Evolutionary conservation across 35 echinoderm and acorn worm species (phyloP).

Genomic region (Strongylocentrotus purpuratus): DNA sequence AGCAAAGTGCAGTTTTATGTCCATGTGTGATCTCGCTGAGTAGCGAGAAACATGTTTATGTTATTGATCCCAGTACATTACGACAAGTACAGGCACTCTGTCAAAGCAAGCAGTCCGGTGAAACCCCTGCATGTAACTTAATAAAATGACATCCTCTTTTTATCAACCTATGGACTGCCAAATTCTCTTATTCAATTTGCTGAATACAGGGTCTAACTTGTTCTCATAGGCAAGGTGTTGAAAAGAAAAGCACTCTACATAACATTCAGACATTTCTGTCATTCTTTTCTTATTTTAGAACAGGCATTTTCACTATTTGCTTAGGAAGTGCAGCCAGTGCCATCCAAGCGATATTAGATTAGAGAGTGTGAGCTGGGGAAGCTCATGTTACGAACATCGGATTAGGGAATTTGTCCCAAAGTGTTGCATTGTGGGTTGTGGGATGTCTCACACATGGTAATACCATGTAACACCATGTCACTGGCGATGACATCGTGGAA

Average conservation of each 20-base stretch:
- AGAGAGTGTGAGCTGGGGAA: background rate
- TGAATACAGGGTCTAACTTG: no score
- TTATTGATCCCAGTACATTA: background rate
- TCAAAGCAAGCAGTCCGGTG: background rate
- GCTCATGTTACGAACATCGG: background rate
- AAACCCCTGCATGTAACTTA: background rate
- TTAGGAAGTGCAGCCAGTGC: background rate
- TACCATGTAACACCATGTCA: background rate
- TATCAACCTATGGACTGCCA: background rate
- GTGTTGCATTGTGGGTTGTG: background rate
- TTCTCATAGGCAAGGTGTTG: no score
- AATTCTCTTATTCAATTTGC: no score
- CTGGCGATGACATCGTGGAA: background rate
- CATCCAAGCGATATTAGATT: background rate
- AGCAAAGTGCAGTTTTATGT: background rate
- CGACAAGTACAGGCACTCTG: background rate
- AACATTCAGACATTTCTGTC: background rate
- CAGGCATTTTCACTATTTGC: background rate
- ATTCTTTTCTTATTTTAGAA: background rate
- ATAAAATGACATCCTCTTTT: background rate
- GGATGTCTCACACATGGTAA: background rate
- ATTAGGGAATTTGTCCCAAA: background rate
- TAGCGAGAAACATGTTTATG: background rate
- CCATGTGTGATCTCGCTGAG: background rate
- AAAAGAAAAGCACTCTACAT: background rate